Base-by-base conservation (phyloP, 2,113 vertebrate species). In the Trogon surrucura region DNA sequence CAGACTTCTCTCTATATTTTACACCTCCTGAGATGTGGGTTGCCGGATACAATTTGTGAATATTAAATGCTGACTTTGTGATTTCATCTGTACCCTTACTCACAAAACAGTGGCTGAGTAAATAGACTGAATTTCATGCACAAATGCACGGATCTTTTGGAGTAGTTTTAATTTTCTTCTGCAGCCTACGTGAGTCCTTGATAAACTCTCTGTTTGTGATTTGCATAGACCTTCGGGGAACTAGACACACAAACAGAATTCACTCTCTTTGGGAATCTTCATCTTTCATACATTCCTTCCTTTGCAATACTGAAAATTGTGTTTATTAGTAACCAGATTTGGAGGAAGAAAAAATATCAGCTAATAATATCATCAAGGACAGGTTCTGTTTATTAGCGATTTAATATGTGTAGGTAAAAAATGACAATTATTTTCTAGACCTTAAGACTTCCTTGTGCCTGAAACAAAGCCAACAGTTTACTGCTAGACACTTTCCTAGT, bases 401-500 rank as follows among this genome's bases (percentile, higher is more conserved):
- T 36, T 12, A 58, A 2, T 54, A 65, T 0, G 3, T 8, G 2
- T 8, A 41, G 10, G 8, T 10, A 8, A 26, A 26, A 50, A 34
- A 71, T 26, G 0, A 25, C 7, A 5, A 1, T 6, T 20, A 41
- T 48, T 62, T 61, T 27, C 29, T 18, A 70, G 3, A 16, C 11
- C 19, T 36, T 64, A 32, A 18, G 11, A 48, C 1, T 30, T 2
- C 26, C 36, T 74, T 36, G 29, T 58, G 19, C 9, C 32, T 64
- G 32, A 47, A 64, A 70, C 3, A 32, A 69, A 58, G 32, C 26
- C 20, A 71, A 38, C 1, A 20, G 9, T 36, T 80, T 54, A 36
- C 13, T 65, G 19, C 10, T 32, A 56, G 34, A 58, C 51, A 5
- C 2, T 56, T 85, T 80, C 11, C 23, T 32, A 16, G 5, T 22